These are phyloP conservation scores for Spodoptera picta DNA, from an alignment of 2,888 invertebrate species.

Conservation along the genomic window DNA sequence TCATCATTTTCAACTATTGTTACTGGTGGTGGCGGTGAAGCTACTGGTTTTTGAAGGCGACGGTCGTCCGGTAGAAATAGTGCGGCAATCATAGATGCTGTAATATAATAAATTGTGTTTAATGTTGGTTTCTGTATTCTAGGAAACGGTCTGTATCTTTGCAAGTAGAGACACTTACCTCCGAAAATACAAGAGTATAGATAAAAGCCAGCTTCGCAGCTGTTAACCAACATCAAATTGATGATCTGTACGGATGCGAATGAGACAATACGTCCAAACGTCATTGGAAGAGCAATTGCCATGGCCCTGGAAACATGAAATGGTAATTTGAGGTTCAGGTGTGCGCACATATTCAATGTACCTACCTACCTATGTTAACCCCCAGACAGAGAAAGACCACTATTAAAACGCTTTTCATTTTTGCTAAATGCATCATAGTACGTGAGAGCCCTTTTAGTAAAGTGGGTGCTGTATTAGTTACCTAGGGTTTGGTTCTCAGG, in stretches of 20 bases:
- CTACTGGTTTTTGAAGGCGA: slow-evolving; percentile 24
- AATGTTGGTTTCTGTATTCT: not conserved
- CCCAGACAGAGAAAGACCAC: too few relatives aligned
- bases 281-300: slow-evolving; percentile 88
- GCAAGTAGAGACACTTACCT: slow-evolving; percentile 67
- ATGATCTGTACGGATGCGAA: slow-evolving; percentile 89
- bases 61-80: slow-evolving; percentile 73
- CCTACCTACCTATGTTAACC: too few relatives aligned
- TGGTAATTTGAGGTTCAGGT: not conserved
- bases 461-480: too few relatives aligned
- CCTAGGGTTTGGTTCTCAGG: too few relatives aligned
- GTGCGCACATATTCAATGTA: too few relatives aligned
- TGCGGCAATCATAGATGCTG: slow-evolving; percentile 67
- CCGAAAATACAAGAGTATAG: slow-evolving; percentile 83
- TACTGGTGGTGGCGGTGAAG: slow-evolving; percentile 18
- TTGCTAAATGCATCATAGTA: too few relatives aligned
- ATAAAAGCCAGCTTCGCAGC: slow-evolving; percentile 89
- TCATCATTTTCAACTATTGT: slow-evolving; percentile 29
- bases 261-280: slow-evolving; percentile 88
- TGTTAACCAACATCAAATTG: slow-evolving; percentile 87
- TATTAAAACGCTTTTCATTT: too few relatives aligned
- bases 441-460: too few relatives aligned
- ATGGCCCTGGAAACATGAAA: slow-evolving; percentile 81
- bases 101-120: slow-evolving; percentile 11
- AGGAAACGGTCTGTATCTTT: too few relatives aligned